Evolutionary conservation across 2,113 vertebrate genomes (phyloP).

Genomic region (Acrocephalus arundinaceus): DNA sequence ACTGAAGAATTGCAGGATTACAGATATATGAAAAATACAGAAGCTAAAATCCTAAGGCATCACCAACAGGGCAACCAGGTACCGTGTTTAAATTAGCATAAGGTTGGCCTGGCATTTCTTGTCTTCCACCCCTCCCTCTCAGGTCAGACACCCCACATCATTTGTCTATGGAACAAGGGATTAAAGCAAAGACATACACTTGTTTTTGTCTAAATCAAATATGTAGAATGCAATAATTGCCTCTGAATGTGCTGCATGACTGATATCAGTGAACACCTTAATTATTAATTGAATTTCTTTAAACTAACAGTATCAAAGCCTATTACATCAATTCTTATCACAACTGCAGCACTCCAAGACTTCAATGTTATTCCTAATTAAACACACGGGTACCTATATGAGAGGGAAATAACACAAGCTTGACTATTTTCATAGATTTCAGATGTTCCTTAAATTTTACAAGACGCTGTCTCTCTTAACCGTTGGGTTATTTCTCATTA

Average conservation of each 20-base stretch:
- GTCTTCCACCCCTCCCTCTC: background rate
- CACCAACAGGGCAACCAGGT: background rate
- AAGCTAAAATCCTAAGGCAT: background rate
- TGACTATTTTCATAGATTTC: background rate
- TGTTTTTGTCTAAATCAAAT: slow-evolving; percentile 18
- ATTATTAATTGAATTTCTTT: slow-evolving; percentile 58
- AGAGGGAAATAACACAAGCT: background rate
- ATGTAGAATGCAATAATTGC: background rate
- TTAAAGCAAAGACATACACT: background rate
- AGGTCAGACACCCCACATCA: background rate
- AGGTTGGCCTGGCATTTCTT: background rate
- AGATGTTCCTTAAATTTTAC: background rate
- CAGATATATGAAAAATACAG: background rate
- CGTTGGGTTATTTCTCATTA: background rate
- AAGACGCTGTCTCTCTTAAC: background rate
- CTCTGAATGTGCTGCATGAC: slow-evolving; percentile 1
- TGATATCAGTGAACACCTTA: slow-evolving; percentile 37
- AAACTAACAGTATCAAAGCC: slow-evolving; percentile 50
- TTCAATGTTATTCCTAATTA: slow-evolving; percentile 47
- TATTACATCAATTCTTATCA: slow-evolving; percentile 44
- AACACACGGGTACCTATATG: slow-evolving; percentile 10
- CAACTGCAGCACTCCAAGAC: background rate
- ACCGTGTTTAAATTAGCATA: background rate
- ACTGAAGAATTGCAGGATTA: background rate
- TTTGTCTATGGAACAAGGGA: background rate